These are phyloP conservation scores for Asbolus verrucosus DNA, from an alignment of 1,140 invertebrate species.

Conservation along the genomic window DNA sequence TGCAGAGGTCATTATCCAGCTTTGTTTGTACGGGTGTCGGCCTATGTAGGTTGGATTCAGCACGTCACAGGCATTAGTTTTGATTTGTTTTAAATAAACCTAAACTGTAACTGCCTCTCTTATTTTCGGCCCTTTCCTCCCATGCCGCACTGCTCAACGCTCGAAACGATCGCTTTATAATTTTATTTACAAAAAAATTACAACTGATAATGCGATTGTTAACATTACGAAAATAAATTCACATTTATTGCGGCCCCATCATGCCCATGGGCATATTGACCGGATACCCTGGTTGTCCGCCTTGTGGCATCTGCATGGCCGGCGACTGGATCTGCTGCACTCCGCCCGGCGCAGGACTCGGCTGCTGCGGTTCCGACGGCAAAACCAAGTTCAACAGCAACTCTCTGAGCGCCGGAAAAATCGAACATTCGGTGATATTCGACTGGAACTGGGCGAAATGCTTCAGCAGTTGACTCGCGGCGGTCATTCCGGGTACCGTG, in stretches of 20 bases:
- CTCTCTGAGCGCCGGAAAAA: slow-evolving; percentile 90
- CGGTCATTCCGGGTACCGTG: slow-evolving; percentile 72
- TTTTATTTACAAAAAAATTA: slow-evolving; percentile 8
- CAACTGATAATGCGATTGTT: no score
- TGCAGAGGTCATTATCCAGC: neutral
- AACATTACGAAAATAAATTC: neutral
- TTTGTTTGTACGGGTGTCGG: neutral
- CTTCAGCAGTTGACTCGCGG: slow-evolving; percentile 76
- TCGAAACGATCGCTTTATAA: no score
- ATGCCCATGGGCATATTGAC: slow-evolving; percentile 69
- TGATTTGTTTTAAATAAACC: neutral
- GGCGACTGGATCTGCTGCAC: slow-evolving; percentile 70
- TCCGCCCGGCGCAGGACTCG: slow-evolving; percentile 65
- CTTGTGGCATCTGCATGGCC: slow-evolving; percentile 68
- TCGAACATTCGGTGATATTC: slow-evolving; percentile 78
- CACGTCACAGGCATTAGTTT: neutral
- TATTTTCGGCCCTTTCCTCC: no score
- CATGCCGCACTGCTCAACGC: no score
- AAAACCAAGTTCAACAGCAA: slow-evolving; percentile 83
- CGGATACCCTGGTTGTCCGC: slow-evolving; percentile 65
- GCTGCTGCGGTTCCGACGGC: slow-evolving; percentile 67
- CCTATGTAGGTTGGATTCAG: neutral
- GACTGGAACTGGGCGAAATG: slow-evolving; percentile 72
- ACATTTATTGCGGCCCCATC: slow-evolving; percentile 65
- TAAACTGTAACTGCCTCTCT: no score